These are phyloP conservation scores for Podarcis lilfordi DNA, from an alignment of 2,797 vertebrate species.

Conservation along the genomic window DNA sequence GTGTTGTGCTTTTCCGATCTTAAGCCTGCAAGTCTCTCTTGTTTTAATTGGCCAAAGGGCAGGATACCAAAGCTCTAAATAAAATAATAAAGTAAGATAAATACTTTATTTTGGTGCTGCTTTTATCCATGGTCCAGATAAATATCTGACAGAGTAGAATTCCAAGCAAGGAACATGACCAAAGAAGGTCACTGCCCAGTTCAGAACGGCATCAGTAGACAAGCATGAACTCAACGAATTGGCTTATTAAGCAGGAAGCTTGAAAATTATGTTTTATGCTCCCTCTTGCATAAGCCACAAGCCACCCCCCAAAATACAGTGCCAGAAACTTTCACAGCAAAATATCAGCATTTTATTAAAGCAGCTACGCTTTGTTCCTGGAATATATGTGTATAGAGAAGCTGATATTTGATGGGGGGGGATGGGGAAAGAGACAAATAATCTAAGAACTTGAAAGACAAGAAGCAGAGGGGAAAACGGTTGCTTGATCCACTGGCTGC, in stretches of 20 bases:
- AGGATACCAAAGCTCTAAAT: too few relatives aligned
- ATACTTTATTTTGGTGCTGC: too few relatives aligned
- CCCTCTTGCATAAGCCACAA: neutral
- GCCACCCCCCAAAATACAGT: neutral
- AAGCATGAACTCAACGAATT: neutral
- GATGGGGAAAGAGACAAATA: neutral
- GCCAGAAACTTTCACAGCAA: neutral
- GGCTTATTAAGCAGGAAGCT: too few relatives aligned
- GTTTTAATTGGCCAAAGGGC: too few relatives aligned
- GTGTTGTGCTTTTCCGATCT: too few relatives aligned
- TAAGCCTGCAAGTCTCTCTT: too few relatives aligned
- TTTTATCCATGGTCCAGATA: too few relatives aligned
- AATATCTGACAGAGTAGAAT: too few relatives aligned
- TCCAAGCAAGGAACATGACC: neutral
- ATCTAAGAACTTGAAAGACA: neutral
- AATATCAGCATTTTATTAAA: neutral
- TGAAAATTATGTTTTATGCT: neutral
- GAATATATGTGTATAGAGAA: neutral
- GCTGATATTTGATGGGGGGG: accelerated
- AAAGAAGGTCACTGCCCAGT: neutral
- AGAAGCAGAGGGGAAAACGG: neutral
- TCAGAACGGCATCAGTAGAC: neutral
- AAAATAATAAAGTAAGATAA: too few relatives aligned
- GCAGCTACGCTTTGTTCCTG: neutral
- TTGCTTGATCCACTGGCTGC: too few relatives aligned